Evolutionary conservation across 1,140 invertebrate genomes (phyloP).

Genomic region (Adoxophyes honmai): DNA sequence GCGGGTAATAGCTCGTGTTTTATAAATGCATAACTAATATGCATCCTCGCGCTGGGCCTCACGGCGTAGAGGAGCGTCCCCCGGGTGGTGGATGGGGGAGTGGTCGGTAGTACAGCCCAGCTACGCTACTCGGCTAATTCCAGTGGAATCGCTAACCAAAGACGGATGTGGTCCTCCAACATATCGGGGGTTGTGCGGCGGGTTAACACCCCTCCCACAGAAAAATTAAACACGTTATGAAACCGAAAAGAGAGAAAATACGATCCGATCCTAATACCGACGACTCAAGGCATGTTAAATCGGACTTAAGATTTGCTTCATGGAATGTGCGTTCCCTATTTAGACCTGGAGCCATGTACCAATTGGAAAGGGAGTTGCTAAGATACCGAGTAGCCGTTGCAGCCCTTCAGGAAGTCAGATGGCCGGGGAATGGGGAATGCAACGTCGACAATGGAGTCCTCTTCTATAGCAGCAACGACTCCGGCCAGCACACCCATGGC

Average conservation of each 20-base stretch:
- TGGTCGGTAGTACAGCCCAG: constrained; percentile 6
- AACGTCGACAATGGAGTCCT: constrained; percentile 20
- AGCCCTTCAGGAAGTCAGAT: constrained; percentile 28
- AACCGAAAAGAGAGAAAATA: not conserved
- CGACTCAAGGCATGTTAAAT: constrained; percentile 18
- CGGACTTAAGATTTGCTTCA: constrained; percentile 25
- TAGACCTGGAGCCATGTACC: constrained; percentile 23
- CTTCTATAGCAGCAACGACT: constrained; percentile 23
- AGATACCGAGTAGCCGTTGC: constrained; percentile 20
- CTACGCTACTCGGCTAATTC: constrained; percentile 3
- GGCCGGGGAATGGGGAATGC: constrained; percentile 25
- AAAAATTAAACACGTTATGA: not conserved
- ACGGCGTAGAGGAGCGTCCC: too few relatives aligned
- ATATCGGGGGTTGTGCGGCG: constrained; percentile 1
- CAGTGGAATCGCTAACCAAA: constrained; percentile 5
- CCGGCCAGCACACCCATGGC: constrained; percentile 19
- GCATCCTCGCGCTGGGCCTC: too few relatives aligned
- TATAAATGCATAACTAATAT: too few relatives aligned
- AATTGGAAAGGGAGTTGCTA: constrained; percentile 20
- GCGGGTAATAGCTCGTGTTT: too few relatives aligned
- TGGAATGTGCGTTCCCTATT: constrained; percentile 26
- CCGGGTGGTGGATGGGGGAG: not conserved
- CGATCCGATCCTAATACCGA: constrained; percentile 20
- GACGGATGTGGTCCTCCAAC: constrained; percentile 2
- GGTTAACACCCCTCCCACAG: not conserved